A percentile compares a stretch with the other conserved stretches of the same genome.
Evolutionary conservation across 1,140 invertebrate species (phyloP).

Genomic region (Palaemon carinicauda): DNA sequence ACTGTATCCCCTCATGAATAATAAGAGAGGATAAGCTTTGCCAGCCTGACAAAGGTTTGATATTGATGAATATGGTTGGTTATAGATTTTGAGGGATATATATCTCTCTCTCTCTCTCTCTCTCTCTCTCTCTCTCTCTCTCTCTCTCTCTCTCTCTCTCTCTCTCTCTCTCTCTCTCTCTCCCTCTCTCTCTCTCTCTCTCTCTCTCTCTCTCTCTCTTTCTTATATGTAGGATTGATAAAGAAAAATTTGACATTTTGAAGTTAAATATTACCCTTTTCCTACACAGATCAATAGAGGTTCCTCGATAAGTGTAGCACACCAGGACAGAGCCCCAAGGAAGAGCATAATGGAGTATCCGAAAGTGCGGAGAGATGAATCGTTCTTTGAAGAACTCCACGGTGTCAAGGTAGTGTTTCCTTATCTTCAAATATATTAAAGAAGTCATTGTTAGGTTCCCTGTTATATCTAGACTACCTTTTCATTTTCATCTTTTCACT

Average conservation of each 20-base stretch:
- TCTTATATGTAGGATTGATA: too few species aligned
- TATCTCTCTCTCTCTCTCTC: neutral
- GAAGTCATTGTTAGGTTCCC: neutral
- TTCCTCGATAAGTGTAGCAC: too few species aligned
- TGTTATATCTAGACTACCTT: neutral
- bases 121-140: neutral
- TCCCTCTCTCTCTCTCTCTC: neutral
- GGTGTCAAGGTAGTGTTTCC: constrained; percentile 75
- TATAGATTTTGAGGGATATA: neutral
- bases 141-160: neutral
- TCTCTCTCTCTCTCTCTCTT: neutral
- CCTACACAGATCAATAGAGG: too few species aligned
- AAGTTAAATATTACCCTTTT: neutral
- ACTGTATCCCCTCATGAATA: too few species aligned
- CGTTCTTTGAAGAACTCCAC: constrained; percentile 81
- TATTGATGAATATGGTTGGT: too few species aligned
- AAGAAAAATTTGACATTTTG: neutral
- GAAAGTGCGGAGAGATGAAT: constrained; percentile 77
- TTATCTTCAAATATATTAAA: neutral
- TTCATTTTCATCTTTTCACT: too few species aligned
- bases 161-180: neutral
- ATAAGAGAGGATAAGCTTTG: too few species aligned
- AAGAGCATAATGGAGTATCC: constrained; percentile 74
- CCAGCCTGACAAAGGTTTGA: too few species aligned
- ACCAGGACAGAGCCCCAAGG: neutral